A percentile compares a stretch with the other conserved stretches of the same genome.
Evolutionary conservation across 1,140 invertebrate genomes (phyloP).

Genomic region (Drosophila micromelanica): DNA sequence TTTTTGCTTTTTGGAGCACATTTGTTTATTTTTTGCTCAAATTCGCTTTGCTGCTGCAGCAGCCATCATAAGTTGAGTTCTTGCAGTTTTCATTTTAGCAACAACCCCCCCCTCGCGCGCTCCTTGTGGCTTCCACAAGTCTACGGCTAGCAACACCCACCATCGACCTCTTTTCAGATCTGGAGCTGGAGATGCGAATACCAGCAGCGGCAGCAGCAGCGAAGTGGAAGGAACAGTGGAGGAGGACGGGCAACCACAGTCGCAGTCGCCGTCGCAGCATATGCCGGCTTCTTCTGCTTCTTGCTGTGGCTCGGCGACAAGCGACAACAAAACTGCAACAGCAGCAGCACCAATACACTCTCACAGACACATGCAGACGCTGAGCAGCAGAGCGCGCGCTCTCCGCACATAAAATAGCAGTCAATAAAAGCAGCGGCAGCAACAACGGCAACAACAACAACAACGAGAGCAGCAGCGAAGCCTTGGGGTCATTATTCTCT

Average conservation of each 20-base stretch:
- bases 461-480: conserved; percentile 61
- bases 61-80: conserved; percentile 62
- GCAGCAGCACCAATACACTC: conserved; percentile 56
- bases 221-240: conserved; percentile 8
- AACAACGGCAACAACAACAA: conserved; percentile 44
- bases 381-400: conserved; percentile 52
- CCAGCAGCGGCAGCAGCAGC: conserved; percentile 17
- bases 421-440: conserved; percentile 65
- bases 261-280: conserved; percentile 60
- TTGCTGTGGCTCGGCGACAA: conserved; percentile 60
- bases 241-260: conserved; percentile 19
- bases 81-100: conserved; percentile 58
- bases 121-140: conserved; percentile 33
- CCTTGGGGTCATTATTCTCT: conserved; percentile 85
- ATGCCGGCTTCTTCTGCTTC: conserved; percentile 75
- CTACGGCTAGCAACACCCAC: conserved; percentile 56
- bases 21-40: conserved; percentile 58
- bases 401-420: conserved; percentile 69
- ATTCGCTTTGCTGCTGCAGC: conserved; percentile 50
- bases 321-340: conserved; percentile 46
- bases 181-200: conserved; percentile 60
- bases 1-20: conserved; percentile 64
- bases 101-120: neutral
- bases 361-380: conserved; percentile 10
- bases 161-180: conserved; percentile 78